These are phyloP conservation scores for Paguma larvata DNA, from an alignment of 2,797 vertebrate genomes.

Conservation along the genomic window DNA sequence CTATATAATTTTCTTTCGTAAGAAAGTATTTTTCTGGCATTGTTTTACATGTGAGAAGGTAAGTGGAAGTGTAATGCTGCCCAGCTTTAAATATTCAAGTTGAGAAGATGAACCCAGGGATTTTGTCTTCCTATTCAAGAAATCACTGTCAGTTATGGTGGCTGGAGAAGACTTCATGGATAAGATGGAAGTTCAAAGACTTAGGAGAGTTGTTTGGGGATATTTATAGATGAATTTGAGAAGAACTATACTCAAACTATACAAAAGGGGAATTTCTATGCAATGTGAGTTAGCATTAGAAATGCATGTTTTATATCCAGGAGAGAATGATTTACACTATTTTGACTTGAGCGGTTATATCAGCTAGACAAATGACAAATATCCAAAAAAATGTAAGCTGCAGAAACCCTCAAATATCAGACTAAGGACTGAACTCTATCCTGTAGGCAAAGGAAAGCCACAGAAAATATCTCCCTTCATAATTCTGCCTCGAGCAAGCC, in stretches of 20 bases:
- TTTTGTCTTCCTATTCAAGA: not conserved
- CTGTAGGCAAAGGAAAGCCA: not conserved
- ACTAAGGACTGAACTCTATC: not conserved
- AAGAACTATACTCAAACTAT: not conserved
- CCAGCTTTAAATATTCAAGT: not conserved
- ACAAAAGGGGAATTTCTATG: not conserved
- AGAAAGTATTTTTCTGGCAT: not conserved
- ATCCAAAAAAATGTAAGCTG: not conserved
- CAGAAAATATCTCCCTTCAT: not conserved
- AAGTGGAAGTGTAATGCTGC: not conserved
- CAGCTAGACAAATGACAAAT: not conserved
- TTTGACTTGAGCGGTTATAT: not conserved
- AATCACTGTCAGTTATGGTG: rapidly evolving
- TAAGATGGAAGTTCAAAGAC: not conserved
- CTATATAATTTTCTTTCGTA: not conserved
- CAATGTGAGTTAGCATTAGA: rapidly evolving
- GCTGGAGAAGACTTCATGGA: not conserved
- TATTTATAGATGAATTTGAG: not conserved
- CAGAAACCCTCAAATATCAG: not conserved
- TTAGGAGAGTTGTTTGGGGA: not conserved
- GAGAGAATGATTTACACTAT: not conserved
- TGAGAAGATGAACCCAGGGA: not conserved
- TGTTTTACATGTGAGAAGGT: not conserved
- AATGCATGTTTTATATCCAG: not conserved
- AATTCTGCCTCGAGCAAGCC: not conserved